Conservation (phyloP, 2,113 vertebrate species). For the human region DNA sequence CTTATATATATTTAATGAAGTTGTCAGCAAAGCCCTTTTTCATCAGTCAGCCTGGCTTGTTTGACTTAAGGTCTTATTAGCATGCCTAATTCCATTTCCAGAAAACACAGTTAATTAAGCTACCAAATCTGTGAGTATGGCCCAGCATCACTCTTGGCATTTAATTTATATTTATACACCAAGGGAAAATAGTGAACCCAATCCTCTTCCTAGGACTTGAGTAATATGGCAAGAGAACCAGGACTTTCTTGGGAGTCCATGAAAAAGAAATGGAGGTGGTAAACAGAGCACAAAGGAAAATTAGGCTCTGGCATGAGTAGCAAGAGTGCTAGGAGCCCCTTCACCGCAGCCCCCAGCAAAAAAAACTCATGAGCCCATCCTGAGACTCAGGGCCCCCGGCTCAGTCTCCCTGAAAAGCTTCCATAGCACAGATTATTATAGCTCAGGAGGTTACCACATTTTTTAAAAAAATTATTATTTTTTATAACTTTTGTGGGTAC, state of each 20-base stretch:
- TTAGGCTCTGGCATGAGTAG: not conserved
- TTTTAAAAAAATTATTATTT: not conserved
- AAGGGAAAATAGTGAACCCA: not conserved
- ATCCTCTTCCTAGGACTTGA: not conserved
- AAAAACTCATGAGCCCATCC: not conserved
- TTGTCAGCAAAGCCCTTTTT: slow-evolving; percentile 40
- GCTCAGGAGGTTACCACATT: not conserved
- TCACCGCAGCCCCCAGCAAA: not conserved
- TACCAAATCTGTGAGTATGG: not conserved
- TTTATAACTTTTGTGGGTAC: no score
- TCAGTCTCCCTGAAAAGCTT: not conserved
- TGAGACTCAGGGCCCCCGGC: not conserved
- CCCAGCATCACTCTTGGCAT: not conserved
- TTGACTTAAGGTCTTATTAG: slow-evolving; percentile 43
- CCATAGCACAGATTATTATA: not conserved
- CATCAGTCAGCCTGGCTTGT: not conserved
- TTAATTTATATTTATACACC: not conserved
- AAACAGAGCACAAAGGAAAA: not conserved
- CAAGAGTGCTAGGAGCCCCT: not conserved
- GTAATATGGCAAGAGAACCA: not conserved
- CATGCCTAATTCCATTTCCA: slow-evolving; percentile 51
- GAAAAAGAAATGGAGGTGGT: rapidly evolving
- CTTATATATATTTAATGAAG: slow-evolving; percentile 74
- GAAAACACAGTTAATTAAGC: slow-evolving; percentile 57
- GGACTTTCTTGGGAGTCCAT: not conserved